These are phyloP conservation scores for Omphaloscelis lunosa DNA, from an alignment of 2,888 invertebrate genomes.

Conservation along the genomic window DNA sequence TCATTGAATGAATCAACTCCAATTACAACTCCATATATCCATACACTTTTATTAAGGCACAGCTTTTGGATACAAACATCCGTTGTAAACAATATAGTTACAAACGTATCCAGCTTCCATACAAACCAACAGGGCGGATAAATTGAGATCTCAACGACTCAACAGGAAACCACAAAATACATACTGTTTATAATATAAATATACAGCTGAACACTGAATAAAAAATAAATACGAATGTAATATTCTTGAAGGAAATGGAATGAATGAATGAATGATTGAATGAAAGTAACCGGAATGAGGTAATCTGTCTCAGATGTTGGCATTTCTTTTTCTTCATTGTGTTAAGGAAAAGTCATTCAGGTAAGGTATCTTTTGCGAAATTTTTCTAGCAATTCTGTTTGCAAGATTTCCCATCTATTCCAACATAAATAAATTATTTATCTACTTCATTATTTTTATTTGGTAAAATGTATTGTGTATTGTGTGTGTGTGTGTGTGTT, in stretches of 20 bases:
- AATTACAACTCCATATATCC: constrained; percentile 1
- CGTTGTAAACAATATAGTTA: constrained; percentile 36
- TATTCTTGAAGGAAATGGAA: constrained; percentile 23
- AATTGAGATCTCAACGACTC: constrained; percentile 32
- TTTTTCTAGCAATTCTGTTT: not conserved
- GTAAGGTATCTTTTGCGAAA: not conserved
- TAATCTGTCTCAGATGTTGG: constrained; percentile 28
- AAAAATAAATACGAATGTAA: constrained; percentile 38
- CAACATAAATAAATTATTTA: not conserved
- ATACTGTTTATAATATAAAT: constrained; percentile 48
- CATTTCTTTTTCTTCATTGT: constrained; percentile 2
- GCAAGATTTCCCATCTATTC: not conserved
- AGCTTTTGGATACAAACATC: constrained; percentile 13
- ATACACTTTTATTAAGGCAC: constrained; percentile 3
- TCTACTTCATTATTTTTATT: not conserved
- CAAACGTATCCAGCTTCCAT: constrained; percentile 14
- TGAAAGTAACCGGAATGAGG: constrained; percentile 26
- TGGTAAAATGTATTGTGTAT: not conserved
- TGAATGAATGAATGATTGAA: constrained; percentile 22
- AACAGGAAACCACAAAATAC: constrained; percentile 53
- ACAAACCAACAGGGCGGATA: constrained; percentile 24
- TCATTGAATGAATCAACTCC: not conserved
- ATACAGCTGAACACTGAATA: constrained; percentile 30
- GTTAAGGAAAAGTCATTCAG: not conserved
- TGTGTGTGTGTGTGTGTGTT: too few relatives aligned